Base-by-base conservation (phyloP, 2,888 invertebrate species). In the Lithophane semibrunnea region DNA sequence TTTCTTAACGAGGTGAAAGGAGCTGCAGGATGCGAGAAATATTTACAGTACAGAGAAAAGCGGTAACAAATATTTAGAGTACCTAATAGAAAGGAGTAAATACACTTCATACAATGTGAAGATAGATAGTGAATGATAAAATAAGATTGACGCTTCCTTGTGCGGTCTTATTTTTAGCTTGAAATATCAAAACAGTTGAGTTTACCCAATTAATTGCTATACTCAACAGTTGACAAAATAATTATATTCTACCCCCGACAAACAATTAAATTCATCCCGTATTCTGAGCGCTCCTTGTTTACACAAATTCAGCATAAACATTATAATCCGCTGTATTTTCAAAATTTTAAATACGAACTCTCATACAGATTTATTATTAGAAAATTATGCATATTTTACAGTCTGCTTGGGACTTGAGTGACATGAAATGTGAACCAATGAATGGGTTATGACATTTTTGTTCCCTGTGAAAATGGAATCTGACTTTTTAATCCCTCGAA, bases 321-420 rank as follows among this genome's bases (percentile, higher is more conserved):
- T 86, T 78, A 74, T 74, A 75, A 75, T 64, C 72, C 69, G 64
- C 68, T 86, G 67, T 75, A 68, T 75, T 82, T 88, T 80, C 76
- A 85, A 80, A 83, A 82, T 85, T 84, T 78, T 80, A 82, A 87
- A 87, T 73, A 79, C 80, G 81, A 78, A 83, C 72, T 73, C 70
- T 56, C 79, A 65, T 63, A 78, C 67, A 73, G 73, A 84, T 84
- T 82, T 80, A 76, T 88, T 88, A 87, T 88, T 85, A 79, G 74
- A 82, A 82, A 77, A 83, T 84, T 82, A 82, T 87, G 80, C 84
- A 82, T 86, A 88, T 87, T 87, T 85, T 78, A 87, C 72, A 69
- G 73, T 80, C 70, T 79, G 81, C 52, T 37, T 54, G 76, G 75
- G 73, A 74, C 44, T 69, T 75, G 88, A 85, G 82, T 80, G 82